These are phyloP conservation scores for Drosophila neotestacea DNA, from an alignment of 2,888 invertebrate species.

Conservation along the genomic window DNA sequence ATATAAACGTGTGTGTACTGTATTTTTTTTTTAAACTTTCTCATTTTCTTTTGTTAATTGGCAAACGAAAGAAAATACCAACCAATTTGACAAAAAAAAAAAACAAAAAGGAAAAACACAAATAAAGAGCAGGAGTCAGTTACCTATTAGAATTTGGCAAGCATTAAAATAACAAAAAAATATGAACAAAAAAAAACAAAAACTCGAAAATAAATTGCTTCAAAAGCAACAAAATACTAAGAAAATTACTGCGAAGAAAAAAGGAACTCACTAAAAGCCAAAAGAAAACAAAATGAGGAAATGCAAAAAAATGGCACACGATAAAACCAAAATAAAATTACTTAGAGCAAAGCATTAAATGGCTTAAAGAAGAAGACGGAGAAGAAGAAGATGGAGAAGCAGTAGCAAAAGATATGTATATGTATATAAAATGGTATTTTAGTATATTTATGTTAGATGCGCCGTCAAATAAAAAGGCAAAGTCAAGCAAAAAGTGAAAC, in stretches of 20 bases:
- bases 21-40: constrained; percentile 57
- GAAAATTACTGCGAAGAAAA: constrained; percentile 40
- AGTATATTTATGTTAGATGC: constrained; percentile 77
- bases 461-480: constrained; percentile 59
- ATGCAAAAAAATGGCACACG: constrained; percentile 46
- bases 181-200: constrained; percentile 42
- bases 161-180: constrained; percentile 51
- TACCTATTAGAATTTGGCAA: constrained; percentile 84
- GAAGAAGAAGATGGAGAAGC: constrained; percentile 19
- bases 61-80: constrained; percentile 59
- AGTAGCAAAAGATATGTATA: constrained; percentile 55
- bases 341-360: constrained; percentile 50
- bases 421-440: constrained; percentile 74
- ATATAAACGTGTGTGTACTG: constrained; percentile 48
- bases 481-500: constrained; percentile 46
- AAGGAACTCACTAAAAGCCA: constrained; percentile 35
- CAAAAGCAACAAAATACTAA: constrained; percentile 70
- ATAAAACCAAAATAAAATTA: constrained; percentile 34
- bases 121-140: constrained; percentile 85
- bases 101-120: constrained; percentile 57
- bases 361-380: constrained; percentile 43
- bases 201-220: constrained; percentile 65
- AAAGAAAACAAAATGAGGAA: constrained; percentile 24
- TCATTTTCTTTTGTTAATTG: constrained; percentile 73
- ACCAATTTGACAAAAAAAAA: constrained; percentile 72